These are phyloP conservation scores for Hydropsyche tenuis DNA, from an alignment of 1,140 invertebrate genomes.

Conservation along the genomic window DNA sequence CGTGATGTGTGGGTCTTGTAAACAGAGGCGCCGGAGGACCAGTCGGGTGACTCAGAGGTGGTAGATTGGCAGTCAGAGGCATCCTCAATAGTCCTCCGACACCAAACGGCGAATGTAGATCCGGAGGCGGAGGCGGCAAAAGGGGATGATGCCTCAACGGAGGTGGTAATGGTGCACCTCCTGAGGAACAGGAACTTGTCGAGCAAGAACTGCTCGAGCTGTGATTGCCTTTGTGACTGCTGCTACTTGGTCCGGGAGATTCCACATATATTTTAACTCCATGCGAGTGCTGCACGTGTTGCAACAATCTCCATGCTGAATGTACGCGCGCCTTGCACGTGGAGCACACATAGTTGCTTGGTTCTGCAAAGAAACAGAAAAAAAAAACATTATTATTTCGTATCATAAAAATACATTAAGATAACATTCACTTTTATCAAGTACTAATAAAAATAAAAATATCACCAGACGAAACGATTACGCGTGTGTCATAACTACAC, in stretches of 20 bases:
- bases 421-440: not conserved
- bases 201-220: constrained; percentile 65
- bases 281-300: constrained; percentile 93
- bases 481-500: too few species aligned
- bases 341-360: constrained; percentile 91
- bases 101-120: constrained; percentile 71
- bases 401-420: not conserved
- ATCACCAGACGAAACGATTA: not conserved
- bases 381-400: constrained; percentile 50
- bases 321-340: constrained; percentile 89
- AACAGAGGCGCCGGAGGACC: constrained; percentile 72
- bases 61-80: constrained; percentile 66
- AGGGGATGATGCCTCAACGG: constrained; percentile 68
- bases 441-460: not conserved
- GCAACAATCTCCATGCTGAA: constrained; percentile 92
- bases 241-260: constrained; percentile 61
- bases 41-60: constrained; percentile 67
- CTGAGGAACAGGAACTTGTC: constrained; percentile 65
- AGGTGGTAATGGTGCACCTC: constrained; percentile 67
- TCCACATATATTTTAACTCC: constrained; percentile 93
- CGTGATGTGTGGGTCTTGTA: constrained; percentile 73
- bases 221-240: constrained; percentile 58
- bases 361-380: constrained; percentile 77
- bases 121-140: constrained; percentile 69
- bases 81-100: constrained; percentile 70